Base-by-base conservation (phyloP, 23 tunicate genomes). In the Trididemnum miniatum region DNA sequence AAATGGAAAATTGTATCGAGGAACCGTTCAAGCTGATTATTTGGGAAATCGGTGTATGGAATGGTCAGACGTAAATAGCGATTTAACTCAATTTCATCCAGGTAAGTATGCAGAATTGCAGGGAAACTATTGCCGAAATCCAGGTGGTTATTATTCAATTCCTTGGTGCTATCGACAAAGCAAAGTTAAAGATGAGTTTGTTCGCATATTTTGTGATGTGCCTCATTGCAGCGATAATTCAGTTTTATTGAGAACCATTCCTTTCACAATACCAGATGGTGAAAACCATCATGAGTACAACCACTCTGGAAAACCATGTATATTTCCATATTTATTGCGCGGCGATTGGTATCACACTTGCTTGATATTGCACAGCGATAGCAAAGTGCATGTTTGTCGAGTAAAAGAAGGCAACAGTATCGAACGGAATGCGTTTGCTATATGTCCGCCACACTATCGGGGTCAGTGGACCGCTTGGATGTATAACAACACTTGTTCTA, bases 141-240 rank as follows among this genome's bases (percentile, higher is more conserved):
- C 97, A 30, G 82, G 78, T 23, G 88, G 83, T 1, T 28, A 0
- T 1, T 24, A 37, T 2, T 34, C 79, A 1, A 40, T 87, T 0
- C 97, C 97, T 24, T 92, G 97, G 97, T 92, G 97, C 72, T 92
- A 63, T 44, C 27, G n/a, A 38, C 28, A 37, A 38, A 15, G 22
- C 7, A 2, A 26, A 20, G 31, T 52, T 34, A 71, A 25, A 28
- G 69, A 37, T 31, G 35, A 31, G 3, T 66, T 52, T 18, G 29
- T 3, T 2, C 67, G 82, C n/a, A 32, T 34, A 34, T 78, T 33
- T 67, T 86, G 90, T 67, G 90, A 86, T 35, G 37, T 75, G 3
- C 57, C 66, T 25, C 84, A 86, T 33, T 86, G 90, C 64, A 49
- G 34, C 15, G 82, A 52, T 30, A 73, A 73, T 15, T 4, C 67